Evolutionary conservation across 2,888 invertebrate genomes (phyloP).

Genomic region (Caenorhabditis imperialis): DNA sequence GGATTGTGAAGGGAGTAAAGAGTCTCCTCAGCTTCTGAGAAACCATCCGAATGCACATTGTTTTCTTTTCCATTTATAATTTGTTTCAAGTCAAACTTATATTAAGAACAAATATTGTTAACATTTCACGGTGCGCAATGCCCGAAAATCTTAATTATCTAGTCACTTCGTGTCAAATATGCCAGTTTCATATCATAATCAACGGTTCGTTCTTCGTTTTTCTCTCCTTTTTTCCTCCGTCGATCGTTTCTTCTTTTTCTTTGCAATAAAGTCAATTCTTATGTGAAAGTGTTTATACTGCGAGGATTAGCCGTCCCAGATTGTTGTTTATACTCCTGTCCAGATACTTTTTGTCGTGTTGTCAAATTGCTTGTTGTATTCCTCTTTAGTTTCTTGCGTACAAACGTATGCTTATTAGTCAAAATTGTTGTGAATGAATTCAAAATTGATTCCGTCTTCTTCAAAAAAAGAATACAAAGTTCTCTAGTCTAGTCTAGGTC

Average conservation of each 20-base stretch:
- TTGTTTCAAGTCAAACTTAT: background rate
- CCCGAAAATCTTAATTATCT: background rate
- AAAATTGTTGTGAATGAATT: too few relatives aligned
- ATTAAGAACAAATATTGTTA: constrained; percentile 4
- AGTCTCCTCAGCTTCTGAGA: constrained; percentile 35
- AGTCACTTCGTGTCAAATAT: constrained; percentile 20
- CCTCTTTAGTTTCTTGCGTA: too few relatives aligned
- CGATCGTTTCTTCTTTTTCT: constrained; percentile 1
- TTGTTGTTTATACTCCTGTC: constrained; percentile 3
- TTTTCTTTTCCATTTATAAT: background rate
- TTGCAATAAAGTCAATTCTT: constrained; percentile 26
- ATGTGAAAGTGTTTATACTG: constrained; percentile 5
- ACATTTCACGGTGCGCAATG: too few relatives aligned
- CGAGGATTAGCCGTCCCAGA: constrained; percentile 6
- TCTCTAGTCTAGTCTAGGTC: too few relatives aligned
- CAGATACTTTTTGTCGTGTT: background rate
- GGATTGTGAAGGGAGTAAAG: constrained; percentile 31
- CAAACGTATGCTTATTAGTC: too few relatives aligned
- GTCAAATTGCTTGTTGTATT: too few relatives aligned
- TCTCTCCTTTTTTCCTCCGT: constrained; percentile 5
- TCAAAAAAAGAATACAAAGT: too few relatives aligned
- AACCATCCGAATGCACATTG: background rate
- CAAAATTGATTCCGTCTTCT: too few relatives aligned
- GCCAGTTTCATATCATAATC: constrained; percentile 10
- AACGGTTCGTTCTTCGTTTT: constrained; percentile 1